Conservation (phyloP, 2,888 invertebrate genomes). For the Caenorhabditis becei region DNA sequence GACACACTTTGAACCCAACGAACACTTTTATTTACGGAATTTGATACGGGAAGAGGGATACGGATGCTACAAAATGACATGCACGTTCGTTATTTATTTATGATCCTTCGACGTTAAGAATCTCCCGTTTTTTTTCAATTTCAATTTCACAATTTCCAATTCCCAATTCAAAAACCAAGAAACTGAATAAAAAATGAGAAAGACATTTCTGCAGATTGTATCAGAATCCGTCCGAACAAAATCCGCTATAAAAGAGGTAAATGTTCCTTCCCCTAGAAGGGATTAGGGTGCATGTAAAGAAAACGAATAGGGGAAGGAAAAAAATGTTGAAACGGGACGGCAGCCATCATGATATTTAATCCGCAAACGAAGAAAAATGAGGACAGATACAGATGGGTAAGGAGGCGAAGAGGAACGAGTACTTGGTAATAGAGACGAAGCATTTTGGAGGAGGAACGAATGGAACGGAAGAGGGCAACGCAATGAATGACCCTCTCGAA, state of each 20-base stretch:
- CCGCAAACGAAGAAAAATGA: conserved; percentile 54
- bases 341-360: conserved; percentile 35
- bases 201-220: background rate
- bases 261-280: background rate
- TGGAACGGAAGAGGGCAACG: conserved; percentile 21
- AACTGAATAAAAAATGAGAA: background rate
- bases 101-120: background rate
- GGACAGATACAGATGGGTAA: conserved; percentile 21
- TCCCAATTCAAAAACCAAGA: too few species aligned
- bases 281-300: background rate
- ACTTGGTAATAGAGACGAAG: conserved; percentile 24
- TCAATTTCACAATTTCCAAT: too few species aligned
- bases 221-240: too few species aligned
- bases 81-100: conserved; percentile 43
- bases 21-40: conserved; percentile 42
- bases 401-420: conserved; percentile 4
- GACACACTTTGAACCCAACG: too few species aligned
- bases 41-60: conserved; percentile 29
- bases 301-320: background rate
- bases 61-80: conserved; percentile 5
- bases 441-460: conserved; percentile 3
- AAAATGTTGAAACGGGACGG: conserved; percentile 25
- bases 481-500: conserved; percentile 17
- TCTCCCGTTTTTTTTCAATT: too few species aligned
- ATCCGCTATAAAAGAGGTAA: background rate